Evolutionary conservation across 2,888 invertebrate species (phyloP), one percentile per base, ranked within the genome.

Genomic region (Apodemia mormo): DNA sequence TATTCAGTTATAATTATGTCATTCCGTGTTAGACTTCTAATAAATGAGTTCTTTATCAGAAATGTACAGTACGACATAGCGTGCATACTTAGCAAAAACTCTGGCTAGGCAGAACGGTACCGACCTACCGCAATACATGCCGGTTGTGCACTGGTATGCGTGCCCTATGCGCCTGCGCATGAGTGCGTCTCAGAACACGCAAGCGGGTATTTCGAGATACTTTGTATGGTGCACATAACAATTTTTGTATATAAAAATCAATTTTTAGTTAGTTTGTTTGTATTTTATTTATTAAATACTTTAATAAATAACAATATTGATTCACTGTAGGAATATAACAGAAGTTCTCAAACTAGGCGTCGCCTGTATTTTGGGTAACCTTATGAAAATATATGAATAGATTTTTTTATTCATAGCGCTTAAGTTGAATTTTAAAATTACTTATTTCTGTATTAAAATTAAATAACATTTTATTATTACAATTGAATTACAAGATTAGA

Each of bases 201-300:
- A 74, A 70, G 75, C 79, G 82, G 80, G 85, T 90, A 91, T 91
- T 90, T 89, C 80, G 84, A 90, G 88, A 88, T 82, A 79, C 67
- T 73, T 65, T 45, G 85, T 85, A 90, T 78, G 66, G 88, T 66
- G 72, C 70, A 85, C 84, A 87, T 45, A 76, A 72, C 65, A 75
- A 73, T 33, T 2, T 3, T 33, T 54, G 45, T 45, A 45, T 45
- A 3, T 45, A 45, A 43, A 68, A 14, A 52, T 30, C 8, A 4
- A 49, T 33, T 2, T 8, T 1, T n/a, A n/a, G 3, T 52, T 49
- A 7, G 14, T 12, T 14, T 14, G 58, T 22, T 29, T 2, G 58
- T 58, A 58, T 29, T 56, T 33, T 33, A 33, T 33, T 33, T 33
- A 33, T 3, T 33, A n/a, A n/a, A 33, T 33, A 33, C 33, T 33